Conservation (phyloP, 2,113 vertebrate genomes). For the Zingel zingel region DNA sequence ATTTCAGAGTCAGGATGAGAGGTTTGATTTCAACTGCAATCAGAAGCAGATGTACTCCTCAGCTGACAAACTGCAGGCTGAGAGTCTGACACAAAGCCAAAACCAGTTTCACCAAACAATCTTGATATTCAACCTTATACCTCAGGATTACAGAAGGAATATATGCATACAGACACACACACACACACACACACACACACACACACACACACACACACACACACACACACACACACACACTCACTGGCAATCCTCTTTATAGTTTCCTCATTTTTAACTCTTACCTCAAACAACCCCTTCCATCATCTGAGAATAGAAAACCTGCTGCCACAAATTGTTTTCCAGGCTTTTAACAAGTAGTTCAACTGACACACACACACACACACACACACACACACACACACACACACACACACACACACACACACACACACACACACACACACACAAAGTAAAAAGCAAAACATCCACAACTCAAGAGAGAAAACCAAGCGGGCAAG, state of each 20-base stretch:
- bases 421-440: not conserved
- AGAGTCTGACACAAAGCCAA: constrained; percentile 35
- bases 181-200: constrained; percentile 8
- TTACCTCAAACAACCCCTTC: constrained; percentile 49
- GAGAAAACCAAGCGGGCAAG: not conserved
- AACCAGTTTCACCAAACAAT: constrained; percentile 46
- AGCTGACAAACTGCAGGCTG: constrained; percentile 44
- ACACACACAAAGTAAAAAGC: not conserved
- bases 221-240: constrained; percentile 6
- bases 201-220: not conserved
- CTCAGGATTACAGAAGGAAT: constrained; percentile 31
- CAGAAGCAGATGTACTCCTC: constrained; percentile 56
- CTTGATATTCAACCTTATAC: constrained; percentile 18
- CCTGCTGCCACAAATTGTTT: constrained; percentile 48
- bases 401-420: not conserved
- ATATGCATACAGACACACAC: not conserved
- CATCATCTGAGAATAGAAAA: constrained; percentile 50
- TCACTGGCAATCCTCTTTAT: constrained; percentile 24
- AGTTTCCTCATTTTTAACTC: constrained; percentile 42
- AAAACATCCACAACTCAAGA: not conserved
- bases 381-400: constrained; percentile 2
- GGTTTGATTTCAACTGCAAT: constrained; percentile 46
- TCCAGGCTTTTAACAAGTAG: constrained; percentile 16
- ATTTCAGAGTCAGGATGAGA: constrained; percentile 48
- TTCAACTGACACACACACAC: not conserved